Percentiles rank a stretch among this genome's conserved stretches.
Conservation (phyloP, 2,888 invertebrate genomes). For the Mesorhabditis spiculigera region DNA sequence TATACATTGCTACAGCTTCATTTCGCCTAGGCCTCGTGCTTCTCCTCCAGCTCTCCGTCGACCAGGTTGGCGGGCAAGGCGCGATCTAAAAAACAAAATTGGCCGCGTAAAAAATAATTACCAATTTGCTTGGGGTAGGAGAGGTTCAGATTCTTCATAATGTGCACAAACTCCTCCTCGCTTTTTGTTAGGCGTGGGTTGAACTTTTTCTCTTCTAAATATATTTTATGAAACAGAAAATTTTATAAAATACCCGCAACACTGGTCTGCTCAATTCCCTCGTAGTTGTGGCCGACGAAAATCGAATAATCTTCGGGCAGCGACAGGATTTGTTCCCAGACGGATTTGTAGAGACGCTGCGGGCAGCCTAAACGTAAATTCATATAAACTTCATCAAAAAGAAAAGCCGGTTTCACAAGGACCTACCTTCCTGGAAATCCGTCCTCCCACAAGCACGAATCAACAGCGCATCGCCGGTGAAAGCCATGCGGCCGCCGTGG, state of each 20-base stretch:
- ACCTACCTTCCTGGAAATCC: constrained; percentile 87
- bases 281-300: constrained; percentile 95
- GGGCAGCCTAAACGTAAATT: constrained; percentile 65
- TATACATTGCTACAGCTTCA: no score
- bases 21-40: no score
- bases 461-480: constrained; percentile 90
- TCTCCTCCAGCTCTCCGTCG: constrained; percentile 19
- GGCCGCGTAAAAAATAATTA: constrained; percentile 65
- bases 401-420: not conserved
- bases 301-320: constrained; percentile 79
- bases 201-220: constrained; percentile 75
- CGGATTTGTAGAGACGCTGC: constrained; percentile 76
- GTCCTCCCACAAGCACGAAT: constrained; percentile 96
- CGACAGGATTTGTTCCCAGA: constrained; percentile 80
- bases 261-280: constrained; percentile 61
- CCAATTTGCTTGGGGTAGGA: constrained; percentile 93
- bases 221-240: constrained; percentile 62
- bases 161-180: constrained; percentile 76
- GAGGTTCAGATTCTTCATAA: constrained; percentile 89
- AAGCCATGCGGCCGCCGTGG: constrained; percentile 69
- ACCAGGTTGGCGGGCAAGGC: constrained; percentile 36
- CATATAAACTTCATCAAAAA: not conserved
- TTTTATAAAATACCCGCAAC: not conserved
- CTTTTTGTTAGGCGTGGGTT: constrained; percentile 84
- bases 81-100: constrained; percentile 22